Evolutionary conservation across 1,140 invertebrate genomes (phyloP).

Genomic region (Leptopilina boulardi): DNA sequence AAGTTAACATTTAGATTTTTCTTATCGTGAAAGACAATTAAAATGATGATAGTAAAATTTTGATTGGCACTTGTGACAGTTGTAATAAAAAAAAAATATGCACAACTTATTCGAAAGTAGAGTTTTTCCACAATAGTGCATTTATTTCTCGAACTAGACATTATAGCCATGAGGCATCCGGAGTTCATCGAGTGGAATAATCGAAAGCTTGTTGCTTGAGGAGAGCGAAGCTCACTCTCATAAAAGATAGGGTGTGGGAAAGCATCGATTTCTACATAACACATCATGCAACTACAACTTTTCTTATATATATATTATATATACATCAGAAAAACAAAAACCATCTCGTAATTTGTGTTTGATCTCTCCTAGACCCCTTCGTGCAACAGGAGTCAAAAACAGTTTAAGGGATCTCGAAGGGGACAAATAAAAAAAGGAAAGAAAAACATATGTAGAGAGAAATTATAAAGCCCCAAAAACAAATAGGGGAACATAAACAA

Average conservation of each 20-base stretch:
- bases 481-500: neutral
- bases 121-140: neutral
- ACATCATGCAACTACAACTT: constrained; percentile 16
- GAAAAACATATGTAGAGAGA: neutral
- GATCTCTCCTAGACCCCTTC: neutral
- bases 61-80: neutral
- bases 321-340: constrained; percentile 4
- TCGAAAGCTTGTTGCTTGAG: constrained; percentile 29
- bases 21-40: neutral
- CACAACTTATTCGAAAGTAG: neutral
- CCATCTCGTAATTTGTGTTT: constrained; percentile 24
- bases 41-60: neutral
- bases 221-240: neutral
- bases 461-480: neutral
- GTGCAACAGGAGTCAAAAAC: neutral
- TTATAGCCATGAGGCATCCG: constrained; percentile 23
- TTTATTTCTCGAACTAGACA: neutral
- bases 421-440: neutral
- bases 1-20: no score
- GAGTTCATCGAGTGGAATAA: constrained; percentile 27
- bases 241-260: constrained; percentile 6
- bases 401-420: neutral
- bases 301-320: constrained; percentile 24
- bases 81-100: neutral
- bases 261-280: constrained; percentile 13